phyloP scores from a whole-genome alignment of 2,113 vertebrate genomes.

The Ophthalmolycus amberensis region DNA sequence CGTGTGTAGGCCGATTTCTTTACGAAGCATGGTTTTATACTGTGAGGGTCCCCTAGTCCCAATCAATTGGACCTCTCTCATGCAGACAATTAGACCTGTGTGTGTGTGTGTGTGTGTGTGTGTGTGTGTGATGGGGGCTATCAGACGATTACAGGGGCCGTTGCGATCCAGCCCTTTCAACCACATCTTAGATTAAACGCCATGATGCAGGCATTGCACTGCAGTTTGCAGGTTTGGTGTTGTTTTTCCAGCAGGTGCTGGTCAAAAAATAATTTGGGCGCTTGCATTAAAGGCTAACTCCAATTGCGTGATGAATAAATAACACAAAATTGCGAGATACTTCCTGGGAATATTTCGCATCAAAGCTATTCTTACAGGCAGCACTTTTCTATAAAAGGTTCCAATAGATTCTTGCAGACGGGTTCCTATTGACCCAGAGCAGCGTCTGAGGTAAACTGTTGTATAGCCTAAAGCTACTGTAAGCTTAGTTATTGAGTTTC shows the following conservation, averaged over 20 bases:
- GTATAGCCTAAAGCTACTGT: neutral
- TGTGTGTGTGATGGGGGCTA: constrained; percentile 6
- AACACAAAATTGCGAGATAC: too few species aligned
- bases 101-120: neutral
- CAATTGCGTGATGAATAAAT: neutral
- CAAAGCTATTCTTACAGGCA: too few species aligned
- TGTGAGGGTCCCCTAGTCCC: constrained; percentile 38
- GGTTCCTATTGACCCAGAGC: too few species aligned
- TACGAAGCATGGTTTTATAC: constrained; percentile 54
- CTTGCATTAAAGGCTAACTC: neutral
- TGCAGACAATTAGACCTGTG: neutral
- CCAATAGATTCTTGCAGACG: neutral
- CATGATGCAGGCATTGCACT: neutral
- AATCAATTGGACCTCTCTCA: constrained; percentile 64
- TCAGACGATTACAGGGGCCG: constrained; percentile 46
- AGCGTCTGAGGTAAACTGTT: neutral
- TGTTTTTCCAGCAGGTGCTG: neutral
- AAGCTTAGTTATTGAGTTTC: neutral
- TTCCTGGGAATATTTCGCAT: too few species aligned
- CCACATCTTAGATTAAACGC: constrained; percentile 6
- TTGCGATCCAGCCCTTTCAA: neutral
- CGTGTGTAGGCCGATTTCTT: constrained; percentile 23
- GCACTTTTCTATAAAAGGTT: neutral
- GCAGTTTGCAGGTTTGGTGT: neutral
- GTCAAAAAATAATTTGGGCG: neutral